Evolutionary conservation across 1,140 invertebrate species (phyloP).

Genomic region (Hestina assimilis): DNA sequence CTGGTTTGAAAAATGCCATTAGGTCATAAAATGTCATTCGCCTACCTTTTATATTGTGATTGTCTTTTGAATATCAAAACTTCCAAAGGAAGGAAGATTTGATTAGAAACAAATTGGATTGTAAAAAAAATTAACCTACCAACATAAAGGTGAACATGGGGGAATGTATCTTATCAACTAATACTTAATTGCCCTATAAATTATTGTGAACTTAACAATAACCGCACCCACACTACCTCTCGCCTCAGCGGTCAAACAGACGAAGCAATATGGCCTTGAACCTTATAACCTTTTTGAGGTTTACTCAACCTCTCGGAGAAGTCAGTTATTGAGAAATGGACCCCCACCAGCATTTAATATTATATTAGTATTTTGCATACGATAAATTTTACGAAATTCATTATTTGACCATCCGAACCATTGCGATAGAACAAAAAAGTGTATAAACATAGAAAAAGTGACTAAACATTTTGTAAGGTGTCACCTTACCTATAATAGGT

Average conservation of each 20-base stretch:
- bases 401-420: not conserved
- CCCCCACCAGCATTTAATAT: not conserved
- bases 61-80: too few relatives aligned
- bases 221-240: conserved; percentile 19
- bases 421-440: too few relatives aligned
- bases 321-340: conserved; percentile 20
- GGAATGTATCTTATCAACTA: not conserved
- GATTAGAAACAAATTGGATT: too few relatives aligned
- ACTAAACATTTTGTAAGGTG: too few relatives aligned
- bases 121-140: too few relatives aligned
- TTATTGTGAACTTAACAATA: not conserved
- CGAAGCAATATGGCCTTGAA: conserved; percentile 23
- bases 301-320: conserved; percentile 19
- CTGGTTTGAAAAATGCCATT: too few relatives aligned
- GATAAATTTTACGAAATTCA: not conserved
- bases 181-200: not conserved
- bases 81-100: too few relatives aligned
- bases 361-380: not conserved
- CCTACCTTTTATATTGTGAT: too few relatives aligned
- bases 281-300: conserved; percentile 19
- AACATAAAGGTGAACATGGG: too few relatives aligned
- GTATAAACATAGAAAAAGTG: too few relatives aligned
- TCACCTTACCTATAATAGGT: too few relatives aligned
- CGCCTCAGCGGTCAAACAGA: conserved; percentile 15
- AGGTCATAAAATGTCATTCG: too few relatives aligned